Evolutionary conservation across 2,888 invertebrate species (phyloP).

Genomic region (Allophyes oxyacanthae): DNA sequence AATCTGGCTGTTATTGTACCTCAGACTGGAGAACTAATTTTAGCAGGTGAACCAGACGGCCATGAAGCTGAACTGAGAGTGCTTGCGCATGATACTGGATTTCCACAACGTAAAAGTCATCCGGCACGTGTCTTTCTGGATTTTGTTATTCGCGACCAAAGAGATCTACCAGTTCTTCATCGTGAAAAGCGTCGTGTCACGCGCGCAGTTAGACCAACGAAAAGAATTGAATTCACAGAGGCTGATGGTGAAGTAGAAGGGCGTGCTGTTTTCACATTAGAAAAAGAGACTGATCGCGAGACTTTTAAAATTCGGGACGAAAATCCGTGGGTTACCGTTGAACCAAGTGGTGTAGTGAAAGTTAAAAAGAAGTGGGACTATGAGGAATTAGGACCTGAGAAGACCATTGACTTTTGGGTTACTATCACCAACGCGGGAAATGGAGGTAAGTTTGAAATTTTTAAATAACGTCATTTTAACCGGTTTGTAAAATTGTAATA

Average conservation of each 20-base stretch:
- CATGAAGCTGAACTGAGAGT: conserved; percentile 92
- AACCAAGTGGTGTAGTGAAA: conserved; percentile 96
- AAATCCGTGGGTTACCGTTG: conserved; percentile 98
- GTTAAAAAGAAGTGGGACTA: conserved; percentile 99
- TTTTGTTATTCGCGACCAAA: conserved; percentile 90
- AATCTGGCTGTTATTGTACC: conserved; percentile 96
- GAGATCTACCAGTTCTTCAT: conserved; percentile 90
- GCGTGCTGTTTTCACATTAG: conserved; percentile 95
- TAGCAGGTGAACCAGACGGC: conserved; percentile 93
- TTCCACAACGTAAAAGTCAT: conserved; percentile 92
- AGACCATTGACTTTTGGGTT: conserved; percentile 98
- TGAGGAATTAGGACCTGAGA: conserved; percentile 97
- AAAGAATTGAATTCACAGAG: conserved; percentile 97
- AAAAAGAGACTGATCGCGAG: conserved; percentile 97
- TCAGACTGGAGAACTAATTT: conserved; percentile 96
- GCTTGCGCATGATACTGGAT: conserved; percentile 94
- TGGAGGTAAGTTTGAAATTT: conserved; percentile 91
- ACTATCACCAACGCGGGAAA: conserved; percentile 97
- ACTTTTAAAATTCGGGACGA: conserved; percentile 98
- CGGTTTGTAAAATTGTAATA: neutral
- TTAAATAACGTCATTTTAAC: neutral
- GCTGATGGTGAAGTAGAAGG: conserved; percentile 97
- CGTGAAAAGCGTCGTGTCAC: conserved; percentile 94
- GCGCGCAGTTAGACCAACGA: conserved; percentile 97
- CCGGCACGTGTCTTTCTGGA: conserved; percentile 94